Evolutionary conservation across 1,140 invertebrate genomes (phyloP).

Genomic region (Hycleus phaleratus): DNA sequence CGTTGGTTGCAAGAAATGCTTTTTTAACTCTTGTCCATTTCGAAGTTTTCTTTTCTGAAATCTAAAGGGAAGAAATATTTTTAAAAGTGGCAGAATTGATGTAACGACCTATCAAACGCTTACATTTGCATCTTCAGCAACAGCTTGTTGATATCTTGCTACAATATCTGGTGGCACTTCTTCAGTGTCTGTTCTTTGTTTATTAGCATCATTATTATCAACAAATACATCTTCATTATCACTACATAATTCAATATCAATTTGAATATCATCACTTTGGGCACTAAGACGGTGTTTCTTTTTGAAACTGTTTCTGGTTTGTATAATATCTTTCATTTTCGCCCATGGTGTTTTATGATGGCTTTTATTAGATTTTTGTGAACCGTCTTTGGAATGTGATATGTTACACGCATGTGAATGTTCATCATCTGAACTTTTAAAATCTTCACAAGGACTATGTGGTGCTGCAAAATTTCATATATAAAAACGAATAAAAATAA

Average conservation of each 20-base stretch:
- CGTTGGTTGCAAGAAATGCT: conserved; percentile 52
- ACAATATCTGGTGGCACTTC: conserved; percentile 27
- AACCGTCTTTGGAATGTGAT: conserved; percentile 32
- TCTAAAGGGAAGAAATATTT: conserved; percentile 7
- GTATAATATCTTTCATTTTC: conserved; percentile 63
- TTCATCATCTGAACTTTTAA: conserved; percentile 29
- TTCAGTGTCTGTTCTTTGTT: conserved; percentile 8
- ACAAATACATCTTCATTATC: conserved; percentile 47
- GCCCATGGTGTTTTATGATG: conserved; percentile 53
- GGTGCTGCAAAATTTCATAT: conserved; percentile 1
- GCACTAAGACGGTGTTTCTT: conserved; percentile 43
- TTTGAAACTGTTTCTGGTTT: conserved; percentile 59
- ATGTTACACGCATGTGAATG: conserved; percentile 22
- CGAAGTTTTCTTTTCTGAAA: conserved; percentile 36
- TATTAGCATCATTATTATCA: conserved; percentile 38
- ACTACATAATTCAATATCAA: conserved; percentile 35
- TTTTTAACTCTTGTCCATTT: conserved; percentile 68
- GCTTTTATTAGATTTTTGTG: conserved; percentile 16
- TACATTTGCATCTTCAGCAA: conserved; percentile 25
- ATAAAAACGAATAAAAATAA: neutral
- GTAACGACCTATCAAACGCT: neutral
- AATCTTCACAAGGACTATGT: conserved; percentile 19
- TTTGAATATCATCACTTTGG: conserved; percentile 36
- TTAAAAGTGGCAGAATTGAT: neutral
- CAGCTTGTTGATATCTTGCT: conserved; percentile 27